Evolutionary conservation across 2,113 vertebrate genomes (phyloP), one percentile per base, ranked within the genome.

Genomic region (Lynx canadensis): DNA sequence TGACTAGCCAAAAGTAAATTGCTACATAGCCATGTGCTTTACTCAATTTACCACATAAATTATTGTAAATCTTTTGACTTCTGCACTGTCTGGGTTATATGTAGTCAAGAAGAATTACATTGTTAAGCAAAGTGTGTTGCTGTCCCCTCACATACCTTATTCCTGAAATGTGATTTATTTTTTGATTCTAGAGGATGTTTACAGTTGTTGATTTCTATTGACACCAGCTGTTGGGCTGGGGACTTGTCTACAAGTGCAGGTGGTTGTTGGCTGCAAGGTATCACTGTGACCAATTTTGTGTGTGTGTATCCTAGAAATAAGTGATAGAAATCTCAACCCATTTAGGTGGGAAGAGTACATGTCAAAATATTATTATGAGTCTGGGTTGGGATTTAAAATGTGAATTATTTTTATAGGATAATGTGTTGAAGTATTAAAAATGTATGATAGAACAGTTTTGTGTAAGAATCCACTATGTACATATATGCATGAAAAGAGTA

Each of bases 121-220:
- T 71, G 23, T 80, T 76, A 68, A 63, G 7, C 11, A 79, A 33
- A 1, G 5, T 11, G 16, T 74, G 13, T 10, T 71, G 80, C 92
- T 0, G 0, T 48, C 25, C 10, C 14, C 8, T 5, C 3, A 11
- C 45, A 52, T n/a, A 81, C 45, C 7, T 33, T 84, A 21, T n/a
- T 69, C n/a, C 29, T 86, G 12, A 88, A 68, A 27, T 33, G 3
- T 48, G 36, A 29, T 74, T 85, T 73, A 80, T 33, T 76, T 89
- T 82, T 81, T 57, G 41, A 12, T 23, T 92, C 19, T 76, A 33
- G 50, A 19, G 80, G 12, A 18, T 71, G 19, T 50, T 86, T 92
- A 31, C 0, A 55, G 29, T 69, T 68, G 25, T 48, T 89, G n/a
- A 89, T n/a, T 48, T 96, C 12, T 86, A 0, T 74, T 25, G 23